These are phyloP conservation scores for Habroteleia sp. DNA, from an alignment of 2,888 invertebrate species.

Conservation along the genomic window DNA sequence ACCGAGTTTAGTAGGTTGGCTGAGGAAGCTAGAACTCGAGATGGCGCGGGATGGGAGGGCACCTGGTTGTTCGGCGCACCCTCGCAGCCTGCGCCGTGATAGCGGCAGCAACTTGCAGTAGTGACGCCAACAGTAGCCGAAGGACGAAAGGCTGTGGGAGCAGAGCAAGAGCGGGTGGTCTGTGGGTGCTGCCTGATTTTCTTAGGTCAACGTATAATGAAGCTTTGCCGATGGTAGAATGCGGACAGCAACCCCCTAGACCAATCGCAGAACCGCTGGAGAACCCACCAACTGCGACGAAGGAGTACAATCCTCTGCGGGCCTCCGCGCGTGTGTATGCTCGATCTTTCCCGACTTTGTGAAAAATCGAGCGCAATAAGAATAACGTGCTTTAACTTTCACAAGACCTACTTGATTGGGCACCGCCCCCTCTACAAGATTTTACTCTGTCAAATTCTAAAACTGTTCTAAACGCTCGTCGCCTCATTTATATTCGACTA, in stretches of 20 bases:
- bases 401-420: constrained; percentile 4
- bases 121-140: constrained; percentile 65
- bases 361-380: constrained; percentile 16
- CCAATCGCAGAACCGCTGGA: constrained; percentile 75
- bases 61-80: constrained; percentile 78
- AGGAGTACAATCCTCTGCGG: constrained; percentile 64
- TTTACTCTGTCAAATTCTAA: not conserved
- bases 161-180: constrained; percentile 55
- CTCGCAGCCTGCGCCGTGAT: constrained; percentile 59
- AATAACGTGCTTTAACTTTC: constrained; percentile 26
- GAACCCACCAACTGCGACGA: constrained; percentile 71
- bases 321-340: constrained; percentile 10
- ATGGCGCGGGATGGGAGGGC: constrained; percentile 71
- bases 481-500: constrained; percentile 38
- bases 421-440: not conserved
- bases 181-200: constrained; percentile 78
- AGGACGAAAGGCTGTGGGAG: constrained; percentile 61
- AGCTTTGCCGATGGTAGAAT: constrained; percentile 69
- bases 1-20: constrained; percentile 61
- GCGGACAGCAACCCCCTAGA: constrained; percentile 74
- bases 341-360: constrained; percentile 26
- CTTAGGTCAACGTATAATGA: constrained; percentile 81
- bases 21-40: constrained; percentile 38
- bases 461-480: constrained; percentile 3
- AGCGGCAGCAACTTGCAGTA: constrained; percentile 55